Evolutionary conservation across 2,888 invertebrate genomes (phyloP).

Genomic region (Meteorus colon): DNA sequence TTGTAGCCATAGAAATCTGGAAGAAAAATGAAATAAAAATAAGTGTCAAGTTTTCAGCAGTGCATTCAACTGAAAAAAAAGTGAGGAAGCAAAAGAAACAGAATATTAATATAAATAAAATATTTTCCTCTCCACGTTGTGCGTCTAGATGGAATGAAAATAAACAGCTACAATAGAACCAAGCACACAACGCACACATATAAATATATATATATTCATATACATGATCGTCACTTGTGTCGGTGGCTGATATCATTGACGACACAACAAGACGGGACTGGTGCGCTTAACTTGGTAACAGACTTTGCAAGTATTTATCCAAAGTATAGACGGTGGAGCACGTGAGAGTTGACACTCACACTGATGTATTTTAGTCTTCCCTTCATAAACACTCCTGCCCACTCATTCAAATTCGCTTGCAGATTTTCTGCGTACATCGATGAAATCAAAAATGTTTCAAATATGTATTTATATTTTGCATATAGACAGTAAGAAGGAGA

Average conservation of each 20-base stretch:
- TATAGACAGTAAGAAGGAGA: neutral
- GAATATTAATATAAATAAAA: neutral
- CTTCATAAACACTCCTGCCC: constrained; percentile 38
- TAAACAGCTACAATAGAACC: neutral
- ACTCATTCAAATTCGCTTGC: too few species aligned
- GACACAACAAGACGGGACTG: neutral
- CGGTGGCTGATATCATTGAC: neutral
- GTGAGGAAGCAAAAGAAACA: neutral
- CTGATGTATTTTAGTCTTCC: neutral
- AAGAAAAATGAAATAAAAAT: neutral
- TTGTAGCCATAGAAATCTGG: neutral
- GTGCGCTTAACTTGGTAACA: neutral
- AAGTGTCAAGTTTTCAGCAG: neutral
- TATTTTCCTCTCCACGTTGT: neutral
- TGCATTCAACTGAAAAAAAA: neutral
- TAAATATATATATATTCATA: neutral
- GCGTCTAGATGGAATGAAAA: neutral
- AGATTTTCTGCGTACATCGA: too few species aligned
- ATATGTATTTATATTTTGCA: too few species aligned
- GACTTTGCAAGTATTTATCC: constrained; percentile 4
- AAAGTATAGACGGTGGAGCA: neutral
- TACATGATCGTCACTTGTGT: neutral
- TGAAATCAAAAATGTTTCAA: neutral
- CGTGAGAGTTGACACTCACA: neutral
- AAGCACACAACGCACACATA: neutral